Evolutionary conservation across 2,113 vertebrate species (phyloP).

Genomic region (Leucoraja erinaceus): DNA sequence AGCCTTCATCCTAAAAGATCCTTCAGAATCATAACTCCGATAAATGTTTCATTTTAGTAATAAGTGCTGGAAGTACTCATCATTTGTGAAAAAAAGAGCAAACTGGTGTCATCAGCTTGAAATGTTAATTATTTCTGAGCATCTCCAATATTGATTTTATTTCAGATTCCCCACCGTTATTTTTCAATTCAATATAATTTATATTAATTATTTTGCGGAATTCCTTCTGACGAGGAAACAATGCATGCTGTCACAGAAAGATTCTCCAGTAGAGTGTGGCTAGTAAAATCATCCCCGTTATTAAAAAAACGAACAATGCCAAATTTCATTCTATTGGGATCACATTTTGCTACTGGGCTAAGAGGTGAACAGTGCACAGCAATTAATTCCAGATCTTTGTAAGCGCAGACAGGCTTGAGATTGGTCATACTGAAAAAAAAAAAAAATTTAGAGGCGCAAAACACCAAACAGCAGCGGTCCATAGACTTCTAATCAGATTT

Average conservation of each 20-base stretch:
- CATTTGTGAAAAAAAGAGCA: no score
- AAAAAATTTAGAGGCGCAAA: no score
- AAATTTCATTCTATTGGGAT: not conserved
- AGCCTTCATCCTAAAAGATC: not conserved
- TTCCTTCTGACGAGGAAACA: not conserved
- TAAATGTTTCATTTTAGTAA: no score
- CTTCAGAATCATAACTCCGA: not conserved
- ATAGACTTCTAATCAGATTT: no score
- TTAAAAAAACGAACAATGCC: not conserved
- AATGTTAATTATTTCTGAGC: no score
- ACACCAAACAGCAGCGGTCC: no score
- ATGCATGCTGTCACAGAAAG: not conserved
- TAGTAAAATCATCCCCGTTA: no score
- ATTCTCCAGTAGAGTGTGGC: no score
- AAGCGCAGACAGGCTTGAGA: not conserved
- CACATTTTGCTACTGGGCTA: not conserved
- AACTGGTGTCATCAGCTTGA: no score
- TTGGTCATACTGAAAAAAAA: not conserved
- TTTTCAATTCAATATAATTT: not conserved
- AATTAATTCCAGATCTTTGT: not conserved
- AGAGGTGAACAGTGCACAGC: not conserved
- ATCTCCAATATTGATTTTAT: no score
- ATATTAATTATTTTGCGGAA: not conserved
- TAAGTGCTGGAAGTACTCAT: no score
- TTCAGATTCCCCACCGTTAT: no score